phyloP scores from a whole-genome alignment of 2,797 vertebrate genomes.

The Neostethus bicornis region DNA sequence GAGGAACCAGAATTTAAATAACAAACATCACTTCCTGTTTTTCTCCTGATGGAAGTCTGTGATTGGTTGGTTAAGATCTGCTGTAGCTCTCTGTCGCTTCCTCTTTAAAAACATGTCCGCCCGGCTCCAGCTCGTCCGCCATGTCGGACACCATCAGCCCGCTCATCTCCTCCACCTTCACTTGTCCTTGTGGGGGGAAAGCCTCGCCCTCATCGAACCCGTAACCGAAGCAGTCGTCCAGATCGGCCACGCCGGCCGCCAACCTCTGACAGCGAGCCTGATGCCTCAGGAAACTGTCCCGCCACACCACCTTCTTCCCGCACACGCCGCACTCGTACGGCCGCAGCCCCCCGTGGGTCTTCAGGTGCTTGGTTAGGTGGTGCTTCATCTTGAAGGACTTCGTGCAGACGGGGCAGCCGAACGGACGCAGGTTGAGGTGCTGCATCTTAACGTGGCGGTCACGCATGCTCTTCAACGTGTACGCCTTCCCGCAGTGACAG shows the following conservation, averaged over 20 bases:
- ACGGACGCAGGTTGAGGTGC: constrained; percentile 93
- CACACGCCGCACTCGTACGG: constrained; percentile 89
- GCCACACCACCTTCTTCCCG: constrained; percentile 93
- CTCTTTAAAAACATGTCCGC: constrained; percentile 69
- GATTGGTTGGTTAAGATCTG: constrained; percentile 38
- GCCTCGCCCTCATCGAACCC: constrained; percentile 64
- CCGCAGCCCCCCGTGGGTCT: constrained; percentile 91
- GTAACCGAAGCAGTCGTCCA: constrained; percentile 56
- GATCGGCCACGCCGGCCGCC: constrained; percentile 49
- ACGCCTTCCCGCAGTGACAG: constrained; percentile 95
- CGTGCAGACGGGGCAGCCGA: constrained; percentile 89
- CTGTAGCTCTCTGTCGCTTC: constrained; percentile 70
- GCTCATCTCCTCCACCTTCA: constrained; percentile 78
- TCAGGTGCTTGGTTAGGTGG: constrained; percentile 94
- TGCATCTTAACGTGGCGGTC: constrained; percentile 98
- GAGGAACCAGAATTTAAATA: no score
- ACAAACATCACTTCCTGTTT: no score
- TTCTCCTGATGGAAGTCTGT: no score
- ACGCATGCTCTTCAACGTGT: constrained; percentile 93
- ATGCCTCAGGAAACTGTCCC: constrained; percentile 93
- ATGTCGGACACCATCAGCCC: no score
- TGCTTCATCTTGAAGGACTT: constrained; percentile 99
- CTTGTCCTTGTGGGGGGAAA: constrained; percentile 67
- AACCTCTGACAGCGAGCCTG: constrained; percentile 86
- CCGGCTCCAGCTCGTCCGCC: constrained; percentile 45